Base-by-base conservation (phyloP, 2,888 invertebrate species). In the Ectemnius lituratus region DNA sequence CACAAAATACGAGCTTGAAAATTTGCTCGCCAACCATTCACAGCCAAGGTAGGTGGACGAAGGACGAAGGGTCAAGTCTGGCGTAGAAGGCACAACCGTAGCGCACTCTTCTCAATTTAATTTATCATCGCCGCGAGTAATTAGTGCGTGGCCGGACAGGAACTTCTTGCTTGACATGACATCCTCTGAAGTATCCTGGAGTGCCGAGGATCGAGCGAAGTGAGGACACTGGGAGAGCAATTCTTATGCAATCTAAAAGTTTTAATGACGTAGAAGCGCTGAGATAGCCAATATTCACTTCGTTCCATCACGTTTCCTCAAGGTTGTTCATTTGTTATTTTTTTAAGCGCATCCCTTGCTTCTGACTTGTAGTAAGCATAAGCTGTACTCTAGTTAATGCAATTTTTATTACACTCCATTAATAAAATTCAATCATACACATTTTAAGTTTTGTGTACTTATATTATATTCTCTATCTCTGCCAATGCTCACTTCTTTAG, bases 241-340 rank as follows among this genome's bases (percentile, higher is more conserved):
- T 88, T 89, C 88, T 89, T 89, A 86, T 86, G 88, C 88, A 89
- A 90, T 89, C 84, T 89, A 88, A 88, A 89, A 89, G 89, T 90
- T 90, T 90, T 90, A 90, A 90, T 89, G 88, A 89, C 86, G 86
- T 85, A 82, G 84, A 85, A 81, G 81, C 85, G 82, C 81, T 80
- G 81, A 85, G 84, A 86, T 86, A 82, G 87, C 87, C 88, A 88
- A 89, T 89, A 89, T 89, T 88, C 86, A 87, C 87, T 87, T 85
- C 85, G 84, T 89, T 87, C 86, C 84, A 83, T 88, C 87, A 86
- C 85, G 86, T 87, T 84, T 86, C 66, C 70, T 72, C 67, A 67
- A 63, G 64, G 74, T 70, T 75, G 70, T 74, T 77, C 71, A 67
- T 63, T 73, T 81, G 73, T 81, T 84, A 23, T 23, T 23, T 23